Evolutionary conservation across 1,140 invertebrate genomes (phyloP), one percentile per base, ranked within the genome.

Genomic region (Matsumurasca onukii): DNA sequence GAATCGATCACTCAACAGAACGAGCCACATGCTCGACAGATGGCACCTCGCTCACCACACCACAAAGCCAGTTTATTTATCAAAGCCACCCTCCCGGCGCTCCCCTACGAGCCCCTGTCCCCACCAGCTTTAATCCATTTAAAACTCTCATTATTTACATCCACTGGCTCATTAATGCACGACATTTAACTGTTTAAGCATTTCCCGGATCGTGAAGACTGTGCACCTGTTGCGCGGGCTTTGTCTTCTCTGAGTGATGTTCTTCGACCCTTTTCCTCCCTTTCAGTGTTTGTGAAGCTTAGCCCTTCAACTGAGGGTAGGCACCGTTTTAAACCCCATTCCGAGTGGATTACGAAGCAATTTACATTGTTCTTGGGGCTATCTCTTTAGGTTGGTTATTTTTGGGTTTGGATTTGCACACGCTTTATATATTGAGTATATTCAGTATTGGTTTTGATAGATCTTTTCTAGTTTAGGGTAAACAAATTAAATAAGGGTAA

Each of bases 121-220:
- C 55, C 55, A 59, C 55, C 55, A 59, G 55, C 24, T 59, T 59
- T 59, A 59, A 59, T 59, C 55, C 55, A 59, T 59, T 59, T 59
- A 59, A 59, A 59, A 59, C 55, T 59, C 55, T 27, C 55, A 59
- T 59, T 59, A 59, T 59, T 59, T 59, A 59, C 30, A 25, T 24
- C 15, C 55, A 27, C 30, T 13, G 15, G 25, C 55, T 59, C 24
- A 59, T 59, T 59, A 59, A 27, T 59, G 55, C 55, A 59, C 55
- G 55, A 29, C 55, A 29, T 59, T 59, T 59, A 59, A 59, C 55
- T 59, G 24, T 59, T 59, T 59, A 13, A 29, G 55, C 55, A 27
- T 59, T 59, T 59, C 55, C 55, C 30, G 55, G 55, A 15, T 59
- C 5, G 34, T 25, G 55, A 52, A 29, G 55, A 59, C 55, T 59